Percentiles rank a stretch among this genome's conserved stretches.
Conservation (phyloP, 2,888 invertebrate genomes). For the Terebella lapidaria region DNA sequence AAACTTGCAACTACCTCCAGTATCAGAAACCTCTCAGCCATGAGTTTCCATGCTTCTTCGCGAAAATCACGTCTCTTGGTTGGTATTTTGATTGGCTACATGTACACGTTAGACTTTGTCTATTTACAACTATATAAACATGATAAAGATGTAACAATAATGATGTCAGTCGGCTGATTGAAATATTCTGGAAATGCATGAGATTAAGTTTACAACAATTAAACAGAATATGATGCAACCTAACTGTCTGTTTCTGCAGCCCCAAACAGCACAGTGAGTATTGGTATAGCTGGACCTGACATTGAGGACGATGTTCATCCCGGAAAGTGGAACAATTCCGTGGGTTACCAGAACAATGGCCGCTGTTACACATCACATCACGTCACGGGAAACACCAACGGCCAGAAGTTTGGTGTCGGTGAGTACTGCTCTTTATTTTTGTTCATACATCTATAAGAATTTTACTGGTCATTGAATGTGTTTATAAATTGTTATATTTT, state of each 20-base stretch:
- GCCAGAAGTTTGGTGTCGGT: constrained; percentile 42
- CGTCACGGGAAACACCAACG: constrained; percentile 36
- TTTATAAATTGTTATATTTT: not conserved
- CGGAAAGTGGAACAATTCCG: constrained; percentile 44
- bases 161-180: too few species aligned
- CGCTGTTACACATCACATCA: constrained; percentile 40
- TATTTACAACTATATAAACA: too few species aligned
- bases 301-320: constrained; percentile 43
- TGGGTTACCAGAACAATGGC: constrained; percentile 46
- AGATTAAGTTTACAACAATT: too few species aligned
- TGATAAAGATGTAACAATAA: too few species aligned
- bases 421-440: constrained; percentile 4
- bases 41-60: constrained; percentile 43
- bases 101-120: too few species aligned
- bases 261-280: constrained; percentile 34
- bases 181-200: too few species aligned
- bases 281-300: constrained; percentile 46
- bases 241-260: not conserved
- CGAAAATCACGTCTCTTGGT: constrained; percentile 39
- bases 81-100: too few species aligned
- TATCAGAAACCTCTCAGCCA: constrained; percentile 35
- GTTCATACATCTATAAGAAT: not conserved
- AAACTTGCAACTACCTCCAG: constrained; percentile 44
- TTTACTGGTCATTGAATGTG: too few species aligned
- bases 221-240: too few species aligned